Evolutionary conservation across 2,797 vertebrate species (phyloP).

Genomic region (Microcaecilia unicolor): DNA sequence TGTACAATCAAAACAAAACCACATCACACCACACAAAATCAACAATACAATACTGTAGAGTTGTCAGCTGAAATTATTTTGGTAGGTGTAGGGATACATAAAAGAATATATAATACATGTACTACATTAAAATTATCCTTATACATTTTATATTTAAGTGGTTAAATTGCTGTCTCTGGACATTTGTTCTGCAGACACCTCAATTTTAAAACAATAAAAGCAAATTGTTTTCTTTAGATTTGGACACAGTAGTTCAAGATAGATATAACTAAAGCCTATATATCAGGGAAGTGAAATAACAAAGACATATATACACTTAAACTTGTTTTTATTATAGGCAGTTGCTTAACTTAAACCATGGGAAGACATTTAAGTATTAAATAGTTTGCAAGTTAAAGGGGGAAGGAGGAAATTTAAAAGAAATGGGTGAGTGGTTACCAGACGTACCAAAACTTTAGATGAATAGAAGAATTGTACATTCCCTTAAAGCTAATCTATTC

Average conservation of each 20-base stretch:
- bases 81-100: conserved; percentile 30
- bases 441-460: conserved; percentile 78
- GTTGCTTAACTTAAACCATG: conserved; percentile 49
- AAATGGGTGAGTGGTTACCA: conserved; percentile 67
- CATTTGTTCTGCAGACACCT: conserved; percentile 46
- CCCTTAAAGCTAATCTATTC: conserved; percentile 99
- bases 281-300: conserved; percentile 44
- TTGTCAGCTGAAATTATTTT: conserved; percentile 48
- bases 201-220: conserved; percentile 49
- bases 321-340: conserved; percentile 51
- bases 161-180: conserved; percentile 32
- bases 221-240: conserved; percentile 29
- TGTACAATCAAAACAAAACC: conserved; percentile 18
- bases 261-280: conserved; percentile 42
- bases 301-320: conserved; percentile 50
- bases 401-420: conserved; percentile 57
- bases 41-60: conserved; percentile 47
- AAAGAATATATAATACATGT: conserved; percentile 26
- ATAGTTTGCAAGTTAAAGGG: conserved; percentile 54
- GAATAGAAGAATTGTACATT: conserved; percentile 99
- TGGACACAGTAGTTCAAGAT: conserved; percentile 46
- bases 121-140: conserved; percentile 51
- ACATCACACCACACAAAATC: conserved; percentile 38
- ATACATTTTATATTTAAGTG: conserved; percentile 31
- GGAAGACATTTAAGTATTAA: conserved; percentile 37